A percentile compares a stretch with the other conserved stretches of the same genome.
Conservation (phyloP, 2,888 invertebrate species). For the Orgyia antiqua region DNA sequence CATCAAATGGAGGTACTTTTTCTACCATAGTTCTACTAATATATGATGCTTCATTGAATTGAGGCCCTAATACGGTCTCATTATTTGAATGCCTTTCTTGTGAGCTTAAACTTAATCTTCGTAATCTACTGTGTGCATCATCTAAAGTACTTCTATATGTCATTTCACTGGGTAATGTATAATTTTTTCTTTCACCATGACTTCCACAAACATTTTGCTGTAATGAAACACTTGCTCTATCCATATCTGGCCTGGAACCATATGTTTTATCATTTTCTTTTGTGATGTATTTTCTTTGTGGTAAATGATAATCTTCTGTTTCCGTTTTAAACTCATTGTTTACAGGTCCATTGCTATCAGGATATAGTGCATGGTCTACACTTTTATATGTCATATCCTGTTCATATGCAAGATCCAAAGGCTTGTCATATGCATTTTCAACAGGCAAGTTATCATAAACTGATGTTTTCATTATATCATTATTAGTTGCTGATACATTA, state of each 20-base stretch:
- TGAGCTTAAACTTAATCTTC: slow-evolving; percentile 61
- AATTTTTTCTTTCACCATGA: slow-evolving; percentile 49
- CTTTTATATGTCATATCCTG: slow-evolving; percentile 71
- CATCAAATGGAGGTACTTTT: slow-evolving; percentile 50
- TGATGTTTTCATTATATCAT: slow-evolving; percentile 59
- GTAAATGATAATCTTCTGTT: slow-evolving; percentile 42
- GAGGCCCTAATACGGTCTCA: slow-evolving; percentile 51
- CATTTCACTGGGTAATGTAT: slow-evolving; percentile 46
- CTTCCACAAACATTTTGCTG: slow-evolving; percentile 47
- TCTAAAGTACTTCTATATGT: slow-evolving; percentile 52
- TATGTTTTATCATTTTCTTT: slow-evolving; percentile 56
- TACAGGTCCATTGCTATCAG: slow-evolving; percentile 53
- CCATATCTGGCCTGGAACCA: slow-evolving; percentile 54
- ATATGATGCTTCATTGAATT: slow-evolving; percentile 53
- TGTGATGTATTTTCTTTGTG: slow-evolving; percentile 43
- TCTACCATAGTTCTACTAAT: slow-evolving; percentile 47
- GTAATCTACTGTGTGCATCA: slow-evolving; percentile 52
- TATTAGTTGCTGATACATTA: slow-evolving; percentile 36
- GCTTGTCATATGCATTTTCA: slow-evolving; percentile 72
- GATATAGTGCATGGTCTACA: slow-evolving; percentile 71
- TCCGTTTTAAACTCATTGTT: slow-evolving; percentile 50
- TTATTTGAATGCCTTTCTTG: slow-evolving; percentile 59
- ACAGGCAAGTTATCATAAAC: slow-evolving; percentile 64
- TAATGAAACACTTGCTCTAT: slow-evolving; percentile 41
- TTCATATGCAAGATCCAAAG: slow-evolving; percentile 64